Evolutionary conservation across 2,888 invertebrate species (phyloP).

Genomic region (Epinotia ramella): DNA sequence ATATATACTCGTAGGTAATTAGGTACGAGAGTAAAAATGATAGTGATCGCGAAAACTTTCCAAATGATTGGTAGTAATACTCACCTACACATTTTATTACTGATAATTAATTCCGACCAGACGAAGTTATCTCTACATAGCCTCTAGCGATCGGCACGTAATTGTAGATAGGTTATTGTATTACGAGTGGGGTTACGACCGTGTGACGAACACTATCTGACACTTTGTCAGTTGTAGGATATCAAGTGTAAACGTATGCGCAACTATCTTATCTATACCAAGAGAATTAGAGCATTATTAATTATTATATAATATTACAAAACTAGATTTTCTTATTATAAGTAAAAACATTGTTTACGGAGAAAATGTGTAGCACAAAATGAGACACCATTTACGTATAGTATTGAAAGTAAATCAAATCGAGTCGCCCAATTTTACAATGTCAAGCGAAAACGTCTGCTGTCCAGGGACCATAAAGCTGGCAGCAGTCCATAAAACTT

Average conservation of each 20-base stretch:
- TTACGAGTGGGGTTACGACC: constrained; percentile 28
- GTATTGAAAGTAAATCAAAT: constrained; percentile 61
- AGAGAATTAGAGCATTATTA: not conserved
- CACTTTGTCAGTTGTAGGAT: constrained; percentile 22
- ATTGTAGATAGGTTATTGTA: constrained; percentile 40
- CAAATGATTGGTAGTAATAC: not conserved
- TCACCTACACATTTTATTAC: not conserved
- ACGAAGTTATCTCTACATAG: constrained; percentile 11
- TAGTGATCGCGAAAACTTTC: not conserved
- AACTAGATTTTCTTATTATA: not conserved
- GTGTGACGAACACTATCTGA: constrained; percentile 27
- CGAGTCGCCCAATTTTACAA: constrained; percentile 67
- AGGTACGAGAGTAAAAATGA: not conserved
- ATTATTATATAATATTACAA: not conserved
- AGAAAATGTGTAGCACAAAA: constrained; percentile 34
- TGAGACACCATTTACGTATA: constrained; percentile 39
- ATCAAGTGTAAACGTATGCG: constrained; percentile 20
- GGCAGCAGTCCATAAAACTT: constrained; percentile 82
- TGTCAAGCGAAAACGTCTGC: constrained; percentile 69
- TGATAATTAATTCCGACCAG: constrained; percentile 9
- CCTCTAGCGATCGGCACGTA: constrained; percentile 23
- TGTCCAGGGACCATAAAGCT: constrained; percentile 78
- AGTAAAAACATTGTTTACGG: not conserved
- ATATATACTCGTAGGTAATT: no score
- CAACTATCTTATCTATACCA: constrained; percentile 1